Evolutionary conservation across 92 coral and sea anemone species (phyloP).

Genomic region (Pocillopora meandrina): DNA sequence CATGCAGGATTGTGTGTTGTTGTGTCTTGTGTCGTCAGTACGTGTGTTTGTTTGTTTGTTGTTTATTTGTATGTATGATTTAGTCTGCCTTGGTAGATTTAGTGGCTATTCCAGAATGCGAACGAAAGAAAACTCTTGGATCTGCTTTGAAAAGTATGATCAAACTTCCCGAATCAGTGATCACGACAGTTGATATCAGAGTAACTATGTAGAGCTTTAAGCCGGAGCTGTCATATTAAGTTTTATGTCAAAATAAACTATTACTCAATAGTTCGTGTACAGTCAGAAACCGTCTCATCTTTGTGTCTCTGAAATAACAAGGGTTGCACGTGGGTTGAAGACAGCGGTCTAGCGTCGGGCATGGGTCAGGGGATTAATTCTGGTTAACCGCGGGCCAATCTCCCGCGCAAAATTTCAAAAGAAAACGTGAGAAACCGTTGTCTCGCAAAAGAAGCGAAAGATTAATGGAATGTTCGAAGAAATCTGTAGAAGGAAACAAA

Average conservation of each 20-base stretch:
- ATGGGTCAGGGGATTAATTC: neutral
- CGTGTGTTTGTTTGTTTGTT: slow-evolving; percentile 29
- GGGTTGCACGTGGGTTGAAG: too few species aligned
- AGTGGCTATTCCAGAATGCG: slow-evolving; percentile 36
- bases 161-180: slow-evolving; percentile 72
- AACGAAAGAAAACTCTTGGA: slow-evolving; percentile 43
- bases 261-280: slow-evolving; percentile 86
- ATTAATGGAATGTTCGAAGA: too few species aligned
- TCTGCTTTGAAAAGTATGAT: slow-evolving; percentile 53
- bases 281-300: slow-evolving; percentile 34
- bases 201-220: slow-evolving; percentile 88
- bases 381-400: too few species aligned
- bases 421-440: too few species aligned
- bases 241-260: slow-evolving; percentile 96
- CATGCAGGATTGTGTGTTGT: slow-evolving; percentile 55
- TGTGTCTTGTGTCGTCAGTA: slow-evolving; percentile 9
- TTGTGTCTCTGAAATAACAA: neutral
- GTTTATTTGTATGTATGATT: slow-evolving; percentile 39
- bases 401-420: too few species aligned
- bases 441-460: too few species aligned
- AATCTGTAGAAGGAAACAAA: too few species aligned
- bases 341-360: neutral
- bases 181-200: slow-evolving; percentile 61
- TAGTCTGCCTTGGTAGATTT: slow-evolving; percentile 57
- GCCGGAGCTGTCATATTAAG: slow-evolving; percentile 88